Evolutionary conservation across 2,797 vertebrate genomes (phyloP), one percentile per base, ranked within the genome.

Genomic region (Aeoliscus strigatus): DNA sequence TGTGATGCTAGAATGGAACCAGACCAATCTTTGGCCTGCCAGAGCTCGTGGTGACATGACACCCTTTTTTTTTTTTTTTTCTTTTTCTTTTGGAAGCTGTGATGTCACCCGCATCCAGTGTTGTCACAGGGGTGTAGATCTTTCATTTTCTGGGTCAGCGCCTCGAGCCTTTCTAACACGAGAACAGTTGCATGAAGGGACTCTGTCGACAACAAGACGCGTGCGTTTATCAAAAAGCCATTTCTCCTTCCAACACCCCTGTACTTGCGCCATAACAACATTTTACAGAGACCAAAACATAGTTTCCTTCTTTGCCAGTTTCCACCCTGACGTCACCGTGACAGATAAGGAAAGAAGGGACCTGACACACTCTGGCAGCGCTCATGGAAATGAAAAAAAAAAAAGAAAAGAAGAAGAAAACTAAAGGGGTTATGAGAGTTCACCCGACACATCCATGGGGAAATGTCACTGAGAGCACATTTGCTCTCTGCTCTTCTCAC

Each of bases 71-170:
- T n/a, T n/a, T n/a, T n/a, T n/a, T n/a, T n/a, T n/a, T n/a, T n/a
- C n/a, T n/a, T n/a, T n/a, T n/a, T n/a, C n/a, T 28, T 18, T 28
- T 42, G 35, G 36, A 58, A 54, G 57, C 49, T 42, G 51, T 30
- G 44, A 61, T 63, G 40, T 55, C 60, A 60, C 27, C 34, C 23
- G 25, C 46, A 66, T 31, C 57, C 30, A n/a, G n/a, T 14, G 14
- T 27, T 50, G 45, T 55, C 40, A 50, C 32, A 23, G 21, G 39
- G 41, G 37, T 52, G 47, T 31, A 25, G 46, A 39, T 37, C 24
- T 74, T 61, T 60, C n/a, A 50, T 70, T 73, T 75, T 73, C 44
- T 55, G 59, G 60, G 52, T 73, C 65, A 67, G 49, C 36, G 42
- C 66, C 16, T 56, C 14, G 6, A 13, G 14, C 35, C 58, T 57